Percentiles rank a stretch among this genome's conserved stretches.
phyloP scores from a whole-genome alignment of 2,888 invertebrate genomes.

The Meta bourneti region DNA sequence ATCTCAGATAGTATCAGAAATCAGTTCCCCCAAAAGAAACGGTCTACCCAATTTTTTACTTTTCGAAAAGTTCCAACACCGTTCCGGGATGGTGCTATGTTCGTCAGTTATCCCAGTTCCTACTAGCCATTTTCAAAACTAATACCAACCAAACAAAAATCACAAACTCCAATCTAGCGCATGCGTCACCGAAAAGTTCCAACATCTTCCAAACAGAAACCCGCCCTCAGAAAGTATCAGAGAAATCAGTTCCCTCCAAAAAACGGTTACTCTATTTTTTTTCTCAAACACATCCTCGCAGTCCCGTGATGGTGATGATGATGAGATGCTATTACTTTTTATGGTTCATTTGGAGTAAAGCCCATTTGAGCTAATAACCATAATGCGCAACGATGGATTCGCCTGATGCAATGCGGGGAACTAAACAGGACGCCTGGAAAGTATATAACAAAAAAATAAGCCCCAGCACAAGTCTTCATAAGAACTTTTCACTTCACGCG shows the following conservation, averaged over 20 bases:
- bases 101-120: too few species aligned
- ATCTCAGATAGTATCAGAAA: too few species aligned
- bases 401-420: too few species aligned
- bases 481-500: background rate
- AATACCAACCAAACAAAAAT: background rate
- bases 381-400: slow-evolving; percentile 45
- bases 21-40: too few species aligned
- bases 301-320: slow-evolving; percentile 67
- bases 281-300: background rate
- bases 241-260: background rate
- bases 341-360: slow-evolving; percentile 73
- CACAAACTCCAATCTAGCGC: background rate
- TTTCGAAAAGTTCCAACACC: too few species aligned
- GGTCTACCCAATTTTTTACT: too few species aligned
- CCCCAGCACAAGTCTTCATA: background rate
- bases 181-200: background rate
- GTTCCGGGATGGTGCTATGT: too few species aligned
- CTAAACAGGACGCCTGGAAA: too few species aligned
- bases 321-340: slow-evolving; percentile 74
- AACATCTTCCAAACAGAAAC: background rate
- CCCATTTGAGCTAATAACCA: slow-evolving; percentile 72
- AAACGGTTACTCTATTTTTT: background rate
- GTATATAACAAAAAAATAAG: too few species aligned
- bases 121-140: too few species aligned
- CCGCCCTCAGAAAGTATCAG: background rate